Base-by-base conservation (phyloP, 1,140 invertebrate species). In the Anadara kagoshimensis region DNA sequence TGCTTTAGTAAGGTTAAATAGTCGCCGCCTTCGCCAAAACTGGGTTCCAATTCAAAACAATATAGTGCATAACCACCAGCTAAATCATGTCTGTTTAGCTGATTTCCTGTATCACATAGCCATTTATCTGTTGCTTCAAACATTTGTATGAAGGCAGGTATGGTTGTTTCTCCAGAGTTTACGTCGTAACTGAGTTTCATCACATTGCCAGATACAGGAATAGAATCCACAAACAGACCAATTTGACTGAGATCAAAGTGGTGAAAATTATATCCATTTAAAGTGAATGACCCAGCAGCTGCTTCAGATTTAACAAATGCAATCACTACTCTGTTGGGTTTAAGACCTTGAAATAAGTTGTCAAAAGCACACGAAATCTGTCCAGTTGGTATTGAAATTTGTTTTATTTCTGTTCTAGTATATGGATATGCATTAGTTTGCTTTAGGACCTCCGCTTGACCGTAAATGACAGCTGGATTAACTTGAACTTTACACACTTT, bases 1-100 rank as follows among this genome's bases (percentile, higher is more conserved):
- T 65, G 68, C 26, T 75, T 75, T 44, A 70, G 56, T 22, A 72
- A 43, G 12, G 58, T 47, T 8, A 68, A 24, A 53, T 67, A 76
- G 18, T 65, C 26, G 14, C 75, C 61, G n/a, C 64, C 57, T 29
- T 69, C 36, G 11, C 57, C 57, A 62, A 73, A 73, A 24, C 56
- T 43, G 1, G 71, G 71, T 56, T 77, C 70, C 20, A 73, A 59
- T 24, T 77, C 45, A 56, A 73, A 77, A 10, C 56, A 54, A 47
- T 58, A 69, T 12, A 63, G 47, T 3, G 54, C 43, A 20, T 47
- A 47, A 11, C 73, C 54, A 5, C 51, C 62, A 11, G 45, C 22
- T 51, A 76, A 68, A 24, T 68, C 44, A 2, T 72, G 14, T 63
- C 57, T 62, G 12, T 47, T 20, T 10, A 76, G 44, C n/a, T 54